A percentile compares a stretch with the other conserved stretches of the same genome.
Evolutionary conservation across 1,140 invertebrate genomes (phyloP).

Genomic region (Ceratina japonica): DNA sequence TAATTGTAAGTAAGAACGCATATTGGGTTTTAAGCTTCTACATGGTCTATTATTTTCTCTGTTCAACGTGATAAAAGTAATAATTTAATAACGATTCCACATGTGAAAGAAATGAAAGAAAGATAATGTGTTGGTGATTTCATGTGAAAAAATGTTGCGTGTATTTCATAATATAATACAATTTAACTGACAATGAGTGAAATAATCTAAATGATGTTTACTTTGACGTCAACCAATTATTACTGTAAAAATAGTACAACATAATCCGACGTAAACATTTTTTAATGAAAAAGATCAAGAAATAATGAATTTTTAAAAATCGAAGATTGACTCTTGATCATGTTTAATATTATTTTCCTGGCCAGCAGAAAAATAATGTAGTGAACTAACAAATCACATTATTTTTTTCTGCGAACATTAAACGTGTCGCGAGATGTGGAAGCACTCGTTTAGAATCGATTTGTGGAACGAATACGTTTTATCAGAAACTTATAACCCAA

Average conservation of each 20-base stretch:
- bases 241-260: no score
- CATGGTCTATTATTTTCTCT: slow-evolving; percentile 11
- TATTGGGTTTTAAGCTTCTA: slow-evolving; percentile 40
- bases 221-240: no score
- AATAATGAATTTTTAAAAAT: neutral
- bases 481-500: slow-evolving; percentile 32
- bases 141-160: no score
- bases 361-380: slow-evolving; percentile 53
- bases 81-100: slow-evolving; percentile 9
- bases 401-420: slow-evolving; percentile 16
- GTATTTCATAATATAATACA: no score
- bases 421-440: slow-evolving; percentile 42
- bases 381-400: slow-evolving; percentile 36
- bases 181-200: no score
- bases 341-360: slow-evolving; percentile 34
- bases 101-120: neutral
- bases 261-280: no score
- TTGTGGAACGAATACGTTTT: neutral
- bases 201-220: no score
- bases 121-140: no score
- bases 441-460: slow-evolving; percentile 37
- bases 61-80: slow-evolving; percentile 3
- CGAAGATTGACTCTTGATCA: neutral
- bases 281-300: slow-evolving; percentile 31
- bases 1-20: slow-evolving; percentile 32